Evolutionary conservation across 2,113 vertebrate species (phyloP).

Genomic region (Rhinolophus sinicus): DNA sequence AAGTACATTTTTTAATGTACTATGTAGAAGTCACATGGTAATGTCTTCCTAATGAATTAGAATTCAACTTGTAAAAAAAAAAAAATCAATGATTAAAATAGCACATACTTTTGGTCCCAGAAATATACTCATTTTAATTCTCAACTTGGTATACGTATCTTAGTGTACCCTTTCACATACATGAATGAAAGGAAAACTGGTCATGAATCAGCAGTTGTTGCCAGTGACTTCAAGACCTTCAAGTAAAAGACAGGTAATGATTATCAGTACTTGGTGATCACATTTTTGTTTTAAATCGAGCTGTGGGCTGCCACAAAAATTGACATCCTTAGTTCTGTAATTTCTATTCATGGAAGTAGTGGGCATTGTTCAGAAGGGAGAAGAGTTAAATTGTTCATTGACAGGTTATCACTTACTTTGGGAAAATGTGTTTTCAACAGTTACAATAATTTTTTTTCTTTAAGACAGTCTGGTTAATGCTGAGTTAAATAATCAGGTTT

Average conservation of each 20-base stretch:
- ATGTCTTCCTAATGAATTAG: slow-evolving; percentile 8
- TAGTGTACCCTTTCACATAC: not conserved
- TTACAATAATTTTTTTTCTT: not conserved
- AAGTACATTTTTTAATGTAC: not conserved
- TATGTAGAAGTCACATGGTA: not conserved
- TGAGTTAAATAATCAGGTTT: not conserved
- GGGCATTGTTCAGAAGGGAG: not conserved
- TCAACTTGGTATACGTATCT: not conserved
- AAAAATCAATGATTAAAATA: not conserved
- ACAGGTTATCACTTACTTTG: not conserved
- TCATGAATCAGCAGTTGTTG: not conserved
- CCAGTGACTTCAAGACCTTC: not conserved
- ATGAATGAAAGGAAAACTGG: not conserved
- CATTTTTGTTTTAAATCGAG: slow-evolving; percentile 37
- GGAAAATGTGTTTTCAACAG: not conserved
- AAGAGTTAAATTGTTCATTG: not conserved
- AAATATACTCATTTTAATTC: not conserved
- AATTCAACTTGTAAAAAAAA: not conserved
- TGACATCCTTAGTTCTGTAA: not conserved
- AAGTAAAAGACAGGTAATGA: not conserved
- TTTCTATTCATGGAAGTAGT: not conserved
- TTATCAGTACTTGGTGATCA: not conserved
- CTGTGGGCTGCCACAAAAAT: not conserved
- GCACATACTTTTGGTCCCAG: not conserved
- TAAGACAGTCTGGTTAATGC: not conserved